Evolutionary conservation across 2,797 vertebrate species (phyloP).

Genomic region (Neomorphus geoffroyi): DNA sequence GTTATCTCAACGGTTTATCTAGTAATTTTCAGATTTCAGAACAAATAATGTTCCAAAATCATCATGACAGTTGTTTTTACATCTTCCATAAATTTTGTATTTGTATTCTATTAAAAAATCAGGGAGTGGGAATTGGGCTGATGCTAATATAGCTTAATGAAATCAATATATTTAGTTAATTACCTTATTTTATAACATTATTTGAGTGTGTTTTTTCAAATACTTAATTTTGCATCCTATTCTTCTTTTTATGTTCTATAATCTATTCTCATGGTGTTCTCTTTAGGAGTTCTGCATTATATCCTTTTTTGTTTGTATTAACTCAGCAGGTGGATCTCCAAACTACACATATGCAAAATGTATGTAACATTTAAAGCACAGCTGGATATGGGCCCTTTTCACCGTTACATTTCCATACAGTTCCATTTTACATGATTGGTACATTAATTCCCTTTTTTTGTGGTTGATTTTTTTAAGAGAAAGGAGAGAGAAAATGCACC

Average conservation of each 20-base stretch:
- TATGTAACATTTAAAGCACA: conserved; percentile 45
- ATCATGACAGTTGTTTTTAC: neutral
- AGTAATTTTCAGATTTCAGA: neutral
- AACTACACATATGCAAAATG: neutral
- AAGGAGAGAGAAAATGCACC: neutral
- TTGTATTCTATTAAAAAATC: neutral
- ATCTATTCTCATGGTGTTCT: neutral
- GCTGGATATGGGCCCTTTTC: neutral
- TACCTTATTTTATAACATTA: neutral
- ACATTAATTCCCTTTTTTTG: neutral
- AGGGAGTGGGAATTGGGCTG: neutral
- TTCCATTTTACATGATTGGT: neutral
- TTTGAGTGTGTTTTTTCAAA: neutral
- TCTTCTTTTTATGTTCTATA: neutral
- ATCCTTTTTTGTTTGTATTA: neutral
- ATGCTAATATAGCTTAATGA: neutral
- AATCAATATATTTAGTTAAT: neutral
- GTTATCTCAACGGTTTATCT: neutral
- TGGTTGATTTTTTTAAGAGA: neutral
- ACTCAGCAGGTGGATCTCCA: conserved; percentile 23
- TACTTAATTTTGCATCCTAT: neutral
- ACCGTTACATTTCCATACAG: neutral
- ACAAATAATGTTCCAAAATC: neutral
- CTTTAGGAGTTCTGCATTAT: neutral
- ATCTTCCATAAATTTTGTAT: neutral